Evolutionary conservation across 1,140 invertebrate species (phyloP), one percentile per base, ranked within the genome.

Genomic region (Danaus plexippus): DNA sequence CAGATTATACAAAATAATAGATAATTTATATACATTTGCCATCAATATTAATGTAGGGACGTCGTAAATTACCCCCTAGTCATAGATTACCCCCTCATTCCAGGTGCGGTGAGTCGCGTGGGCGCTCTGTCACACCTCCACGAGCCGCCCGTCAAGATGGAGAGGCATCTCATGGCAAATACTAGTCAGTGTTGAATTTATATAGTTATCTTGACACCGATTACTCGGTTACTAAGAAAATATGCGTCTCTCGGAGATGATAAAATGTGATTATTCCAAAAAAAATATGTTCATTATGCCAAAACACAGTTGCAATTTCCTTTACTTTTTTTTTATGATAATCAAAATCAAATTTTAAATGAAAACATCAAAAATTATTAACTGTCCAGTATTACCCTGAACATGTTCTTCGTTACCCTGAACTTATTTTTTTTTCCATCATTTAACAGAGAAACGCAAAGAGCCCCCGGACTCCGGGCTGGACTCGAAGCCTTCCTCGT

Each of bases 371-470:
- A 5, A 32, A 15, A 15, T 15, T 2, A 32, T 32, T 32, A 32
- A 2, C 2, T 32, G 22, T 32, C 7, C 4, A 32, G 22, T 32
- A 7, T 32, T 32, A 32, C 22, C 22, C 22, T 15, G 1, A 2
- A 6, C 22, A 32, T 32, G 22, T 32, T 32, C 5, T 32, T 32
- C 22, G 22, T 32, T 32, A 32, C 22, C 4, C 22, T 32, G 22
- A 3, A 22, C 5, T 32, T 32, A 32, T 3, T 8, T 32, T 32
- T 32, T 6, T 9, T 10, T 1, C 42, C 12, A 50, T 41, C 2
- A 46, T 11, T 40, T 55, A 64, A 52, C 89, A 92, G 94, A 96
- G 89, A 96, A 96, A 88, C 92, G 95, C 73, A 96, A 95, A 90
- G 94, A 96, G 75, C 92, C 92, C 5, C 91, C 92, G 68, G 92